phyloP scores from a whole-genome alignment of 30 jellyfish, hydroid and myxozoan species.

The Hydractinia symbiolongicarpus region DNA sequence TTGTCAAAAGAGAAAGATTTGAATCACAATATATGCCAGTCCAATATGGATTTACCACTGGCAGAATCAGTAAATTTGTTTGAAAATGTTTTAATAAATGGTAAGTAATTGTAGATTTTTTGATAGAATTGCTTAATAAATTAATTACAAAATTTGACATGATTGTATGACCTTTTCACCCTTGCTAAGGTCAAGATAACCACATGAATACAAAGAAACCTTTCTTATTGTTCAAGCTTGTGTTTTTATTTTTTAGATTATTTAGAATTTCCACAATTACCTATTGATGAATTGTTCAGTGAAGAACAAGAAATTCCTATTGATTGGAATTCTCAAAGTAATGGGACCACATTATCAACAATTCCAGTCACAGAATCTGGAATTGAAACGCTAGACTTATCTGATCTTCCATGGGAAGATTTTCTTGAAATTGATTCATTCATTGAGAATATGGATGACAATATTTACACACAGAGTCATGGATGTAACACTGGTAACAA shows the following conservation, averaged over 20 bases:
- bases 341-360: not conserved
- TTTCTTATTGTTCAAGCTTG: not conserved
- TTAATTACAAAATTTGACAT: no score
- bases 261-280: not conserved
- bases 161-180: no score
- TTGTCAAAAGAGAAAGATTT: not conserved
- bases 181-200: no score
- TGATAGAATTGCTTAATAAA: not conserved
- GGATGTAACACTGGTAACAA: not conserved
- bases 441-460: constrained; percentile 1
- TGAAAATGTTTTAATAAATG: no score
- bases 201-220: no score
- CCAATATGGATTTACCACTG: not conserved
- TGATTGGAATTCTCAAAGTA: not conserved
- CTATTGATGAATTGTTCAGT: not conserved
- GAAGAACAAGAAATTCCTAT: not conserved
- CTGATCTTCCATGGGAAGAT: constrained; percentile 17
- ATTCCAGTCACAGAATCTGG: not conserved
- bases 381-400: not conserved
- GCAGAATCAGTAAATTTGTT: constrained; percentile 1
- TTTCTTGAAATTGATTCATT: constrained; percentile 11
- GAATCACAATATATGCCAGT: constrained; percentile 2
- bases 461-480: not conserved
- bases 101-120: no score
- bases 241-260: not conserved